Evolutionary conservation across 2,113 vertebrate genomes (phyloP).

Genomic region (Turnix velox): DNA sequence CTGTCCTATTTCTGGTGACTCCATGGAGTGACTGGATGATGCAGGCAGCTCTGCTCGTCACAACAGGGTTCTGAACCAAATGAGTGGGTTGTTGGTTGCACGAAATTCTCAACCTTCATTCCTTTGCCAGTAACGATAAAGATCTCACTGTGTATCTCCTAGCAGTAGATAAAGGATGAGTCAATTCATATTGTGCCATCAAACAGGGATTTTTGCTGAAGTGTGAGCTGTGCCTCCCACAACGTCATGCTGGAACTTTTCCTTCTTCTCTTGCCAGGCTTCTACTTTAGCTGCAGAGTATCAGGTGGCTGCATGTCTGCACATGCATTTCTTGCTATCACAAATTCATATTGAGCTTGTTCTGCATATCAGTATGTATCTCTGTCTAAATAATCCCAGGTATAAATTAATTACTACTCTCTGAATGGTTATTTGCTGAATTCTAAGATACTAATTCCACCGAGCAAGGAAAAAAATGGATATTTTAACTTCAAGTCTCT

Average conservation of each 20-base stretch:
- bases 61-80: not conserved
- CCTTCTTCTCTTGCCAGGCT: conserved; percentile 37
- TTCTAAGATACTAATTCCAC: not conserved
- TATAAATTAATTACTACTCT: conserved; percentile 14
- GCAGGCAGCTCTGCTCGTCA: not conserved
- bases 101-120: conserved; percentile 22
- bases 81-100: conserved; percentile 23
- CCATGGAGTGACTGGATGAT: not conserved
- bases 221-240: conserved; percentile 54
- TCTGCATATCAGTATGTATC: not conserved
- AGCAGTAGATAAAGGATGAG: conserved; percentile 42
- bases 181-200: conserved; percentile 37
- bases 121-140: conserved; percentile 10
- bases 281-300: not conserved
- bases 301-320: not conserved
- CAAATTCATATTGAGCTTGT: not conserved
- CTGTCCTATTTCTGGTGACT: not conserved
- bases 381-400: not conserved
- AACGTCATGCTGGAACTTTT: conserved; percentile 27
- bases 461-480: not conserved
- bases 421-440: conserved; percentile 3
- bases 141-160: not conserved
- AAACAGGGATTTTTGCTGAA: conserved; percentile 52
- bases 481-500: not conserved
- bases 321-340: conserved; percentile 20